Base-by-base conservation (phyloP, 2,113 vertebrate species). In the Pseudopipra pipra region DNA sequence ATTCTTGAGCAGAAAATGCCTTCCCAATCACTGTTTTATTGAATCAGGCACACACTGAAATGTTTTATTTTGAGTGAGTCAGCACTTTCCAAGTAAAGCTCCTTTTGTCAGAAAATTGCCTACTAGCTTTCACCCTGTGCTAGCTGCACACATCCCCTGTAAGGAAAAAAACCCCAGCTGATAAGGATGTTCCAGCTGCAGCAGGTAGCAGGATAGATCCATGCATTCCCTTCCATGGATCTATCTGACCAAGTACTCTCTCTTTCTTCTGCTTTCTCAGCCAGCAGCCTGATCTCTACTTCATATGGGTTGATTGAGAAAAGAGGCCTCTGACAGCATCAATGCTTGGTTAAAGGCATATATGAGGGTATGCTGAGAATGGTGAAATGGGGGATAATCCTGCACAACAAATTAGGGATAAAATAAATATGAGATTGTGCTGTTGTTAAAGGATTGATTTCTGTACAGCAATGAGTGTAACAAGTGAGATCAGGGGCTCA, bases 21-120 rank as follows among this genome's bases (percentile, higher is more conserved):
- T 85, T 94, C 54, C 35, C 58, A 83, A 76, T 72, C 77, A n/a
- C 44, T 54, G 22, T 83, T 78, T 78, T 39, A 56, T 4, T 90
- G 58, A 93, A 83, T 71, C 24, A 83, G 71, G 72, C 74, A 79
- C 41, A 82, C 21, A 22, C 39, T 75, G 28, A 66, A 85, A 86
- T 82, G n/a, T 28, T 85, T 65, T 82, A 56, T 85, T 94, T 95
- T 82, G 78, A 63, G 66, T 72, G 28, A 94, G 49, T 83, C 66
- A 85, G 56, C 62, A 72, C 12, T 87, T 93, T 72, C 49, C 11
- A 3, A 75, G 16, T 47, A 70, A 93, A 95, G 87, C 74, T 14
- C 8, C 5, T 79, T 77, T 62, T 74, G 65, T 74, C 37, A 62
- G 61, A 73, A 92, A 89, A 86, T 58, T 70, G 44, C 37, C 49